Base-by-base conservation (phyloP, 2,888 invertebrate genomes). In the Sceliomorpha sp. region DNA sequence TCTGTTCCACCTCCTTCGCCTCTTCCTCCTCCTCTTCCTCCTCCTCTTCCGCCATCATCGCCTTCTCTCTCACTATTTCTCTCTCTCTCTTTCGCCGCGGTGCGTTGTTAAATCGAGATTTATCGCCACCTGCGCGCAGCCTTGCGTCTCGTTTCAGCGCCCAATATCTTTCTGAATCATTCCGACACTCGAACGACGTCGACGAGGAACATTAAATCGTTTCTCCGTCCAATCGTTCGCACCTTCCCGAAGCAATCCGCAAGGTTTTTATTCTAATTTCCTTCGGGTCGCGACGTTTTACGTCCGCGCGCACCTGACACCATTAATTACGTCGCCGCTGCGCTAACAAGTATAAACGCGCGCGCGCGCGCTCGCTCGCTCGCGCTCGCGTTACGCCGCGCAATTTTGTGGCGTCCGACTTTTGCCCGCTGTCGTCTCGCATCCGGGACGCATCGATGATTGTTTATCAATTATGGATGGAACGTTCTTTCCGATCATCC, bases 81-180 rank as follows among this genome's bases (percentile, higher is more conserved):
- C n/a, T n/a, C n/a, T n/a, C n/a, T n/a, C n/a, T n/a, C n/a, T n/a
- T n/a, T n/a, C n/a, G n/a, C n/a, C n/a, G n/a, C n/a, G n/a, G n/a
- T n/a, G 74, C 72, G 74, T 77, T 76, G 75, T 76, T 76, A 74
- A 77, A 72, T 58, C 70, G 72, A 76, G 76, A 78, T 76, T 78
- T 77, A 77, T 74, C 75, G 73, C 72, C 75, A 77, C 75, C 75
- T 75, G 76, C 58, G 73, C 70, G 68, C n/a, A n/a, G n/a, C n/a
- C n/a, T n/a, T n/a, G 74, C 48, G 8, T 12, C 36, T 36, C 24
- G 26, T 36, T 58, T 55, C 59, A 51, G 44, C 63, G 56, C 70
- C 64, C 64, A 60, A 64, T 70, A 64, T 64, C 70, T 64, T 60
- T 60, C 60, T 64, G 60, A 70, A 64, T 70, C 64, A 64, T 70